Evolutionary conservation across 2,888 invertebrate genomes (phyloP).

Genomic region (Tipula unca): DNA sequence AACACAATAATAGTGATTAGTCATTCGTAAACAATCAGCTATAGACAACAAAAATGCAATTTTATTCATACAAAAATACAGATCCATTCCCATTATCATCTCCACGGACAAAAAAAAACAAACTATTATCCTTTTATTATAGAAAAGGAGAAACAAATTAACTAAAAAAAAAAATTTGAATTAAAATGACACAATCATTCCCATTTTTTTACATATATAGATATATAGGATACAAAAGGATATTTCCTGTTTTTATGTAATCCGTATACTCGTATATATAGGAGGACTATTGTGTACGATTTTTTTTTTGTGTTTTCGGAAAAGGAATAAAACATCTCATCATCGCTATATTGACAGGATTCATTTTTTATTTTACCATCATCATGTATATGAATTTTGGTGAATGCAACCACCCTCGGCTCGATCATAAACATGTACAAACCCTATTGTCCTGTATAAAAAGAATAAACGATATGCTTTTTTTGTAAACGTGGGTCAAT

Average conservation of each 20-base stretch:
- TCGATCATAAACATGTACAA: background rate
- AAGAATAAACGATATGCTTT: background rate
- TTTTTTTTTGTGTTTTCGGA: too few relatives aligned
- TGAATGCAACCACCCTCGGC: background rate
- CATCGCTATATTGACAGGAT: slow-evolving; percentile 3
- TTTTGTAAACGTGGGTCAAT: background rate
- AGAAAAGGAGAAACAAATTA: background rate
- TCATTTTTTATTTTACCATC: background rate
- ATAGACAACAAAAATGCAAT: background rate
- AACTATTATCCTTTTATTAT: background rate
- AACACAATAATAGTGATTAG: background rate
- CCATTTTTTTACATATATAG: slow-evolving; percentile 9
- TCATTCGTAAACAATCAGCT: background rate
- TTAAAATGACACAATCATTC: slow-evolving; percentile 9
- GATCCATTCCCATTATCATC: background rate
- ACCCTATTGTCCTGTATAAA: background rate
- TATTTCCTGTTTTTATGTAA: background rate
- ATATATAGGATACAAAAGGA: background rate
- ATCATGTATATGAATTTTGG: background rate
- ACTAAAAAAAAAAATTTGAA: background rate
- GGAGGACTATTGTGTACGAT: background rate
- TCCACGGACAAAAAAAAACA: background rate
- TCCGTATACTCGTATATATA: background rate
- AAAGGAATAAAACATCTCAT: background rate
- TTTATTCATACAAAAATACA: background rate